Percentiles rank a stretch among this genome's conserved stretches.
phyloP scores from a whole-genome alignment of 1,140 invertebrate genomes.

The Hyles vespertilio region DNA sequence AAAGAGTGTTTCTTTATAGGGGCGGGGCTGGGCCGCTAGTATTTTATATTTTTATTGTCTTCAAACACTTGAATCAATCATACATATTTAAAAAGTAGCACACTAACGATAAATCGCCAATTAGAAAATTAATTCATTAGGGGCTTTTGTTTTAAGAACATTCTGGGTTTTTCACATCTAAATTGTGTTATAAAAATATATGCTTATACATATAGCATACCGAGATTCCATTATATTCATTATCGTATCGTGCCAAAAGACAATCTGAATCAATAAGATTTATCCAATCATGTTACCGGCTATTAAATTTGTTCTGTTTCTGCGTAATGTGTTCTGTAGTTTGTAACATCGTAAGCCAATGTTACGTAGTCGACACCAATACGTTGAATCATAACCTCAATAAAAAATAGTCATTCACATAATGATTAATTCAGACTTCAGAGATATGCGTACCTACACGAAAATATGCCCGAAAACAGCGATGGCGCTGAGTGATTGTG shows the following conservation, averaged over 20 bases:
- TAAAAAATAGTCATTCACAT: constrained; percentile 59
- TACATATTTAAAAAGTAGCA: no score
- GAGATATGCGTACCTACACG: constrained; percentile 2
- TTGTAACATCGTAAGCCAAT: constrained; percentile 41
- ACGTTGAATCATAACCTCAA: constrained; percentile 55
- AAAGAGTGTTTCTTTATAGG: no score
- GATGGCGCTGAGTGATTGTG: neutral
- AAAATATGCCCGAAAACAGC: constrained; percentile 15
- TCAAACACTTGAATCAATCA: no score
- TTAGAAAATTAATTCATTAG: no score
- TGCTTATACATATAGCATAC: neutral
- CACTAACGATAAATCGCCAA: no score
- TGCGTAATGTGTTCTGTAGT: constrained; percentile 25
- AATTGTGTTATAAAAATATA: no score
- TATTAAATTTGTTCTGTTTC: constrained; percentile 31
- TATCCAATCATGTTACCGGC: constrained; percentile 34
- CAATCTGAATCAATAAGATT: constrained; percentile 15
- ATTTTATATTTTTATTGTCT: no score
- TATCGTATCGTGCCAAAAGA: constrained; percentile 8
- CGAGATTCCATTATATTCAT: constrained; percentile 4
- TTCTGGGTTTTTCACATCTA: no score
- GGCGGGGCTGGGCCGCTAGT: no score
- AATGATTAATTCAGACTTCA: constrained; percentile 28
- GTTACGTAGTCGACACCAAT: constrained; percentile 49
- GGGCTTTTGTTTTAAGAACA: no score